Conservation (phyloP, 1,140 invertebrate genomes). For the Triops longicaudatus region DNA sequence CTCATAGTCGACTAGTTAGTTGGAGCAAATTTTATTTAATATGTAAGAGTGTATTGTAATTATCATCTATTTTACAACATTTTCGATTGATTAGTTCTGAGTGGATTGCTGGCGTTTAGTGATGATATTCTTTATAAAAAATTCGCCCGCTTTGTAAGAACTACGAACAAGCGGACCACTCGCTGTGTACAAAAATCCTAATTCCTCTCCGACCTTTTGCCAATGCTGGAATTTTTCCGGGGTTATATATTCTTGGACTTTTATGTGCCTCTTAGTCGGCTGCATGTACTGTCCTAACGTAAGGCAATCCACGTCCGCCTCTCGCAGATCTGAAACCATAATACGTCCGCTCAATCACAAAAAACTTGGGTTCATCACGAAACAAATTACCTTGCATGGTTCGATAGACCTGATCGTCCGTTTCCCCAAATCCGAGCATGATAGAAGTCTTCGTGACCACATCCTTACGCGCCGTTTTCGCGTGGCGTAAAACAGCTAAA, state of each 20-base stretch:
- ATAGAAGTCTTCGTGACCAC: constrained; percentile 96
- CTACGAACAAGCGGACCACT: constrained; percentile 94
- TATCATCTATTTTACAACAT: not conserved
- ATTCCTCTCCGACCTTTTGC: constrained; percentile 70
- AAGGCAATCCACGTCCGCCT: constrained; percentile 80
- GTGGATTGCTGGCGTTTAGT: not conserved
- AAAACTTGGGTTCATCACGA: constrained; percentile 23
- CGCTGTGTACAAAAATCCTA: constrained; percentile 95
- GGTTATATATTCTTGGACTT: constrained; percentile 86
- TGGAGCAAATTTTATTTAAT: not conserved
- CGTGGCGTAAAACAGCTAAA: constrained; percentile 66
- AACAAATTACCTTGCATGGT: constrained; percentile 59
- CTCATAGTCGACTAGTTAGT: no score
- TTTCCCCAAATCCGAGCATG: constrained; percentile 96
- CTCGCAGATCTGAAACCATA: constrained; percentile 54
- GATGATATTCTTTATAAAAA: constrained; percentile 73
- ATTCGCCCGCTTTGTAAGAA: constrained; percentile 95
- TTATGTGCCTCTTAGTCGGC: constrained; percentile 91
- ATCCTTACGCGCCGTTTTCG: constrained; percentile 66
- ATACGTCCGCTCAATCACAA: constrained; percentile 4
- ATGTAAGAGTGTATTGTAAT: not conserved
- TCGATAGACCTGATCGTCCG: constrained; percentile 76
- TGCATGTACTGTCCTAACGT: constrained; percentile 99
- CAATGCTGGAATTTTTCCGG: constrained; percentile 90
- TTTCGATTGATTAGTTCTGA: not conserved